phyloP scores from a whole-genome alignment of 1,140 invertebrate genomes.

The Ganaspis sp. region DNA sequence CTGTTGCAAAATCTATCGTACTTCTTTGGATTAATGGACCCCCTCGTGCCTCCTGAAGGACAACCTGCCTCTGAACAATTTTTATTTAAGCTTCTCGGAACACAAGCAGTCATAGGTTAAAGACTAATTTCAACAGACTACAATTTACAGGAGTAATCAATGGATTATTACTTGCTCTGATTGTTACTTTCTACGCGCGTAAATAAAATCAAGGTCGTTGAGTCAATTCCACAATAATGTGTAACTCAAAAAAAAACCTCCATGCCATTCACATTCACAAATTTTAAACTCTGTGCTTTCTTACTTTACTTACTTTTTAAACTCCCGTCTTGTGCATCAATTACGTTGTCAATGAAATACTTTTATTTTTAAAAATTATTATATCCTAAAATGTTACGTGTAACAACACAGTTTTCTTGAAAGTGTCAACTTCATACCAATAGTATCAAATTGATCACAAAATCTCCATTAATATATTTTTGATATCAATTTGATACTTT shows the following conservation, averaged over 20 bases:
- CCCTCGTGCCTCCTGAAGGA: conserved; percentile 51
- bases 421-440: too few species aligned
- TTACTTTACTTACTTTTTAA: too few species aligned
- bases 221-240: conserved; percentile 9
- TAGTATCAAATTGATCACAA: too few species aligned
- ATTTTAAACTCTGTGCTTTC: not conserved
- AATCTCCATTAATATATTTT: too few species aligned
- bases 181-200: conserved; percentile 2
- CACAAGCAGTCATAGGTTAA: conserved; percentile 48
- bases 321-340: too few species aligned
- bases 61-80: conserved; percentile 42
- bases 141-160: conserved; percentile 9
- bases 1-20: conserved; percentile 51
- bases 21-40: conserved; percentile 52
- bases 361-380: too few species aligned
- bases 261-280: not conserved
- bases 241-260: not conserved
- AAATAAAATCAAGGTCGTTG: conserved; percentile 16
- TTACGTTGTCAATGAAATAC: too few species aligned
- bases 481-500: too few species aligned
- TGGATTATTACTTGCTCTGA: conserved; percentile 7
- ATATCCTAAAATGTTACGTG: too few species aligned
- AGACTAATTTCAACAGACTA: conserved; percentile 42
- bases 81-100: conserved; percentile 38
- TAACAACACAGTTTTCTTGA: too few species aligned